A percentile compares a stretch with the other conserved stretches of the same genome.
Evolutionary conservation across 2,797 vertebrate species (phyloP).

Genomic region (Urophycis tenuis): DNA sequence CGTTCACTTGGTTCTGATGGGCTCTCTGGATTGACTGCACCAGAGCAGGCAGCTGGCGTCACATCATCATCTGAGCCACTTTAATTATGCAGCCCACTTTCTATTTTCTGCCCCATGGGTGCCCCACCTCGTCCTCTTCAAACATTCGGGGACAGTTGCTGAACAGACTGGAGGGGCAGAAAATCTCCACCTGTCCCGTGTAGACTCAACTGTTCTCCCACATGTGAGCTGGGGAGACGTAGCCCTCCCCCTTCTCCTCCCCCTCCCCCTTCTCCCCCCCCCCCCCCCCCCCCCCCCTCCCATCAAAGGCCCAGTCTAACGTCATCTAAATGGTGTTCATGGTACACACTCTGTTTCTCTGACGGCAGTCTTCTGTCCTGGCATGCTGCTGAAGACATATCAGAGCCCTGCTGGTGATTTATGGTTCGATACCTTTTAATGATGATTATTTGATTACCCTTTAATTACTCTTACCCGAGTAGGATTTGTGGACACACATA

Average conservation of each 20-base stretch:
- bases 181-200: slow-evolving; percentile 49
- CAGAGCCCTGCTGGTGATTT: not conserved
- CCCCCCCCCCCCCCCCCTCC: not conserved
- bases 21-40: slow-evolving; percentile 41
- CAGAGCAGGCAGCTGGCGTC: slow-evolving; percentile 39
- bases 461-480: not conserved
- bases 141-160: slow-evolving; percentile 59
- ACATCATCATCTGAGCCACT: slow-evolving; percentile 41
- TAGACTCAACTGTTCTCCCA: slow-evolving; percentile 44
- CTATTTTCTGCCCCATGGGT: slow-evolving; percentile 48
- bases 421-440: not conserved
- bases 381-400: not conserved
- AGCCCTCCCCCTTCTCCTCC: slow-evolving; percentile 26
- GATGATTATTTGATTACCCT: not conserved
- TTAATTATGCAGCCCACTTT: slow-evolving; percentile 53
- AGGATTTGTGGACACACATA: not conserved
- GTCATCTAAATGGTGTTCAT: slow-evolving; percentile 1
- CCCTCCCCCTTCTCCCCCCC: not conserved
- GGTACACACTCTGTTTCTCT: not conserved
- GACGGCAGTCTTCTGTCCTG: not conserved
- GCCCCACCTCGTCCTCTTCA: slow-evolving; percentile 19
- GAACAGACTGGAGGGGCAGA: slow-evolving; percentile 21
- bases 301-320: not conserved
- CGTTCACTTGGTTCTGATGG: slow-evolving; percentile 21
- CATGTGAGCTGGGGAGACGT: slow-evolving; percentile 8